Percentiles rank a stretch among this genome's conserved stretches.
These are phyloP conservation scores for Sebastes kiyomatsui DNA, from an alignment of 2,797 vertebrate genomes.

Conservation along the genomic window DNA sequence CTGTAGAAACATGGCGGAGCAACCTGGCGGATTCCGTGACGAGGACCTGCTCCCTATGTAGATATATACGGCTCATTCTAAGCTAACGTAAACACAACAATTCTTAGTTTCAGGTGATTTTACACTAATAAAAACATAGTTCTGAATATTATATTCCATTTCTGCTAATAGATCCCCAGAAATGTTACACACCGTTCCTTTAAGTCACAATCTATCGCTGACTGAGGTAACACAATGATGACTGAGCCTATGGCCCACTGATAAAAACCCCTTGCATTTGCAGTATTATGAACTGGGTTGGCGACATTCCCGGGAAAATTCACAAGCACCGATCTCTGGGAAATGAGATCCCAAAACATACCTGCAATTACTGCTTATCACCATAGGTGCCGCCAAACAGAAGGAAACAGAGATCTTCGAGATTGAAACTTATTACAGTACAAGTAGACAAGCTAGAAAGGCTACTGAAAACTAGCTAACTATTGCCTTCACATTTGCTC, in stretches of 20 bases:
- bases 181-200: too few relatives aligned
- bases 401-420: neutral
- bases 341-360: neutral
- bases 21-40: too few relatives aligned
- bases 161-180: too few relatives aligned
- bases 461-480: neutral
- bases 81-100: too few relatives aligned
- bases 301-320: neutral
- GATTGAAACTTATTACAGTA: neutral
- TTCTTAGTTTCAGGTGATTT: too few relatives aligned
- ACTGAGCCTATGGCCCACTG: too few relatives aligned
- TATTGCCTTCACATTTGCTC: neutral
- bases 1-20: too few relatives aligned
- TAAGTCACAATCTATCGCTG: neutral
- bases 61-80: too few relatives aligned
- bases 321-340: too few relatives aligned
- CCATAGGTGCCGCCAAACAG: neutral
- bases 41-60: too few relatives aligned
- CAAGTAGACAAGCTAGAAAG: neutral
- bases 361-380: neutral
- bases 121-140: too few relatives aligned
- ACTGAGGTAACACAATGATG: neutral
- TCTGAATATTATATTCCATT: too few relatives aligned
- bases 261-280: neutral
- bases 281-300: neutral